These are phyloP conservation scores for Scelioninae gen. 1 DNA, from an alignment of 2,888 invertebrate species.

Conservation along the genomic window DNA sequence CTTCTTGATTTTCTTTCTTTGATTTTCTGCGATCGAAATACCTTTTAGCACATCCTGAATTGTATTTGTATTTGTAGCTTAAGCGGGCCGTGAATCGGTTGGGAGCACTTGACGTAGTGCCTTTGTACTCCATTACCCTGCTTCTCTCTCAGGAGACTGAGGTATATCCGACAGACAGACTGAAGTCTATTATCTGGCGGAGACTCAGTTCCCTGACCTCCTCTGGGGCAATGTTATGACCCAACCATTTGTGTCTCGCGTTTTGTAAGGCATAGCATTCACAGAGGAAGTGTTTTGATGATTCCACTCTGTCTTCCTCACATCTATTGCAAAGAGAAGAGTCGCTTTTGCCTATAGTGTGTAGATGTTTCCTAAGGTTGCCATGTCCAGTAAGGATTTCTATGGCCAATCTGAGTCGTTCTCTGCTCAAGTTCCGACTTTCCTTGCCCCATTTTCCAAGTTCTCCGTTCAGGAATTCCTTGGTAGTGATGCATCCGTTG, in stretches of 20 bases:
- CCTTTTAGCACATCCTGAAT: slow-evolving; percentile 7
- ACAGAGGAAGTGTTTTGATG: slow-evolving; percentile 57
- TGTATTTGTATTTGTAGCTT: no score
- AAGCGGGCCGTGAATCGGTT: background rate
- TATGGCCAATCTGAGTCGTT: background rate
- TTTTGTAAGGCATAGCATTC: slow-evolving; percentile 28
- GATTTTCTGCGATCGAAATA: background rate
- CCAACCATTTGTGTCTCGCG: background rate
- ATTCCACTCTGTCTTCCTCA: slow-evolving; percentile 22
- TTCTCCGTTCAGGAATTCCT: background rate
- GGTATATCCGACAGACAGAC: background rate
- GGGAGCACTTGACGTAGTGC: background rate
- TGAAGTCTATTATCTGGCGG: background rate
- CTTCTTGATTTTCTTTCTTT: no score
- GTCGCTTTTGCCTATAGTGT: background rate
- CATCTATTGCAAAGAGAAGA: slow-evolving; percentile 13
- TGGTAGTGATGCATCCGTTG: slow-evolving; percentile 13
- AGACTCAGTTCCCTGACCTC: background rate
- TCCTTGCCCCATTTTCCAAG: background rate
- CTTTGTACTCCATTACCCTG: slow-evolving; percentile 16
- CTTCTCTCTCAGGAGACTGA: background rate
- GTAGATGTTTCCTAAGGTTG: slow-evolving; percentile 1
- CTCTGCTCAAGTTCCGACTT: background rate
- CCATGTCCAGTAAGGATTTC: slow-evolving; percentile 7
- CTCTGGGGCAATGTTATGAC: background rate